phyloP scores from a whole-genome alignment of 2,113 vertebrate species.

The Lepidothrix coronata region DNA sequence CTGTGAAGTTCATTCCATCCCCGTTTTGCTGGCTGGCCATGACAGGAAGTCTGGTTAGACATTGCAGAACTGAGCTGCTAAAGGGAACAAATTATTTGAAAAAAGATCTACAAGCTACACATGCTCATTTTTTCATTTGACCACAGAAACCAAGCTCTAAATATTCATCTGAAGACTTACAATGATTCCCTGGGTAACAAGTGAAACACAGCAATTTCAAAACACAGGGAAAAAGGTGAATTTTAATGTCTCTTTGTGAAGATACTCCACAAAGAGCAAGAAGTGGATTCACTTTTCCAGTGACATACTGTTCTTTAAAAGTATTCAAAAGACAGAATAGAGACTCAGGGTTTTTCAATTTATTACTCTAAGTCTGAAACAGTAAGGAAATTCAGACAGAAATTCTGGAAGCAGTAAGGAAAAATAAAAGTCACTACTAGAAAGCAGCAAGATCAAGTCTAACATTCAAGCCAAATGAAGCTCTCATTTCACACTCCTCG shows the following conservation, averaged over 20 bases:
- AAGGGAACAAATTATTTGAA: not conserved
- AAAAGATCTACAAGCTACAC: slow-evolving; percentile 23
- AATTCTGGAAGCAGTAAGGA: not conserved
- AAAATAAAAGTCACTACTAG: not conserved
- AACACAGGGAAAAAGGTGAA: not conserved
- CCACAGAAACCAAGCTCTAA: slow-evolving; percentile 23
- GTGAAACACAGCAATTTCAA: not conserved
- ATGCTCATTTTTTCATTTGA: not conserved
- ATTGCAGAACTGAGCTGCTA: slow-evolving; percentile 17
- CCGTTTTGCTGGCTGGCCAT: not conserved
- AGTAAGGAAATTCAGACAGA: not conserved
- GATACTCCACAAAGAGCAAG: not conserved
- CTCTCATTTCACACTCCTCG: not conserved
- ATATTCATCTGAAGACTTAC: not conserved
- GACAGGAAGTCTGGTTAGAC: slow-evolving; percentile 50
- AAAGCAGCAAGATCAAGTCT: not conserved
- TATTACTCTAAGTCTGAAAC: not conserved
- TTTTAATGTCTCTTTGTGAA: not conserved
- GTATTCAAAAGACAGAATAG: not conserved
- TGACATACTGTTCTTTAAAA: not conserved
- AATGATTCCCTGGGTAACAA: not conserved
- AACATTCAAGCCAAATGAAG: not conserved
- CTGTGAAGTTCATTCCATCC: not conserved
- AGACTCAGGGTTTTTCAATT: not conserved
- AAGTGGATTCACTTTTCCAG: not conserved